Evolutionary conservation across 37 sponge, comb jelly and placozoan genomes (phyloP), one percentile per base, ranked within the genome.

Genomic region (Cliona cf. orientalis): DNA sequence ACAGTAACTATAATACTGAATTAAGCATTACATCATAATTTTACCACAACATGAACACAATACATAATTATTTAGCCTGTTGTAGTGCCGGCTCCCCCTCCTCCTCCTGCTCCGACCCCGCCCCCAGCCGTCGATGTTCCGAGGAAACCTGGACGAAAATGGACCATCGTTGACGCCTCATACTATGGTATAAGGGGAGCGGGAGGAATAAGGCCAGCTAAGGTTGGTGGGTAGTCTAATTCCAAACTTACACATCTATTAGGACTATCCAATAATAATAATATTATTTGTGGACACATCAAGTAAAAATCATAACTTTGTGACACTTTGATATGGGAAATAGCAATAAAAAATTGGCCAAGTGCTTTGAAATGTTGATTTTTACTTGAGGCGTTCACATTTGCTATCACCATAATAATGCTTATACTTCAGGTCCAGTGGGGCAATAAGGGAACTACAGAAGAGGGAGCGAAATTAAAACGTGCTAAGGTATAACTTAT

Each of bases 371-470:
- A n/a, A n/a, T n/a, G n/a, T n/a, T n/a, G n/a, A 23, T 23, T 26
- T 6, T 26, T 23, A 23, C 6, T 14, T 62, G 64, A 26, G 7
- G 12, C 25, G 6, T 11, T 26, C 28, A 26, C 64, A 25, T 23
- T 14, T 14, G 23, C 29, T 23, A 7, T 23, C 23, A 6, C 68
- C 39, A 3, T 21, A 37, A 21, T 68, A 3, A n/a, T n/a, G n/a
- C n/a, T n/a, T n/a, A n/a, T n/a, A n/a, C n/a, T n/a, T n/a, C 29
- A 87, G 81, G 87, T 87, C 26, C 75, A 45, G 0, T 87, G 87
- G 87, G 87, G 87, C 32, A 60, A 74, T 5, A 74, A 62, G n/a
- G 87, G 87, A 36, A 67, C 87, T 40, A 87, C 87, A 39, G 81
- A 74, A 34, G 81, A 74, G 74, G 87, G 87, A 28, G 58, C 46